Evolutionary conservation across 1,140 invertebrate genomes (phyloP).

Genomic region (Adelges cooleyi): DNA sequence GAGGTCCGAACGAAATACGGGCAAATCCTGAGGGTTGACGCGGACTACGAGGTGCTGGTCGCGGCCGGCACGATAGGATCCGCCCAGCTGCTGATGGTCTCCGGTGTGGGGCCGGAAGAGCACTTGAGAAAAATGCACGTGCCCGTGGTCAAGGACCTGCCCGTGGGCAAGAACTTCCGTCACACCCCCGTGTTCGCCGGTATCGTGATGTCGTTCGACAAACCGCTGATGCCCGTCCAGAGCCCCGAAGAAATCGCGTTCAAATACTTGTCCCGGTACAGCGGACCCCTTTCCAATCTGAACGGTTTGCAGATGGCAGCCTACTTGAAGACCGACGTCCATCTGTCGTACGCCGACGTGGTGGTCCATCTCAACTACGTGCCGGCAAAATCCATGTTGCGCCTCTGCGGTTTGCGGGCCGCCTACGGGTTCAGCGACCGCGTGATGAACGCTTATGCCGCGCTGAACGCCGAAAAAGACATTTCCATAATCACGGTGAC

Average conservation of each 20-base stretch:
- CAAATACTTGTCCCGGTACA: slow-evolving; percentile 20
- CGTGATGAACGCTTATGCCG: neutral
- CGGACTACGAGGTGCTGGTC: slow-evolving; percentile 43
- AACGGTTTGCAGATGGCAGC: slow-evolving; percentile 1
- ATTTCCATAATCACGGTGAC: slow-evolving; percentile 9
- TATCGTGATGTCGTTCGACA: slow-evolving; percentile 31
- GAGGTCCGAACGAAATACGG: slow-evolving; percentile 46
- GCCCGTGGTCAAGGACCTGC: slow-evolving; percentile 14
- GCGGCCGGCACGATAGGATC: slow-evolving; percentile 54
- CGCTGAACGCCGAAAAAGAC: neutral
- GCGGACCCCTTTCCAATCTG: slow-evolving; percentile 11
- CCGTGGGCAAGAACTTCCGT: slow-evolving; percentile 17
- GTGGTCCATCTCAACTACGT: slow-evolving; percentile 1
- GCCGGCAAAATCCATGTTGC: neutral
- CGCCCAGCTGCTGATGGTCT: slow-evolving; percentile 61
- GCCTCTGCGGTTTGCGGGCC: neutral
- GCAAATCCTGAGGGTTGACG: neutral
- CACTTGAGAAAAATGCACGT: slow-evolving; percentile 28
- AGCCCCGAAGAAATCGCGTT: slow-evolving; percentile 7
- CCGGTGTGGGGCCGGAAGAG: slow-evolving; percentile 43
- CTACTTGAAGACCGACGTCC: neutral
- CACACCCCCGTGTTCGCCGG: slow-evolving; percentile 36
- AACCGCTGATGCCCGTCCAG: slow-evolving; percentile 33
- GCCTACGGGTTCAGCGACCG: slow-evolving; percentile 9
- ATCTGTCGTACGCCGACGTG: neutral